Percentiles rank a stretch among this genome's conserved stretches.
These are phyloP conservation scores for Actinemys pallida DNA, from an alignment of 2,113 vertebrate genomes.

Conservation along the genomic window DNA sequence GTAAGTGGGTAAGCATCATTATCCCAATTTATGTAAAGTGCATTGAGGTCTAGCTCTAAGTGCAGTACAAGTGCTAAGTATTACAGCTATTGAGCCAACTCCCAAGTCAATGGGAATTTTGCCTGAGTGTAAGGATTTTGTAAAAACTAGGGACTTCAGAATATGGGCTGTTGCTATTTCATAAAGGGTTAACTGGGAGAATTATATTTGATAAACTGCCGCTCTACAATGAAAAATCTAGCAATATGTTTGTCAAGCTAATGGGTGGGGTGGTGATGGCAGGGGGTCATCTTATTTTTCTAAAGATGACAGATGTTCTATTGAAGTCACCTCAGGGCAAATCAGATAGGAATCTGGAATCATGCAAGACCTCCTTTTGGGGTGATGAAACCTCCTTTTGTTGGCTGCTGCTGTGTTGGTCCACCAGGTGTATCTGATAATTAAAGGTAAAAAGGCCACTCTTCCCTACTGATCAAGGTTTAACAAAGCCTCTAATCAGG, in stretches of 20 bases:
- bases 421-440: slow-evolving; percentile 29
- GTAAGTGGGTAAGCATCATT: background rate
- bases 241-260: slow-evolving; percentile 36
- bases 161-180: background rate
- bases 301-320: slow-evolving; percentile 42
- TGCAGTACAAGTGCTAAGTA: background rate
- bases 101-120: background rate
- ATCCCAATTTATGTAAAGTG: background rate
- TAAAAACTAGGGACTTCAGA: background rate
- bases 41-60: background rate
- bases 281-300: background rate
- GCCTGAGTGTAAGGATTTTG: background rate
- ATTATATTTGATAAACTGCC: background rate
- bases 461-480: background rate
- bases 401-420: slow-evolving; percentile 23
- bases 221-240: background rate
- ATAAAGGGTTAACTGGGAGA: background rate
- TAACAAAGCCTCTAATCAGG: slow-evolving; percentile 45
- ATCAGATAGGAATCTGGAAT: slow-evolving; percentile 55
- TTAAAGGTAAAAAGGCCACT: slow-evolving; percentile 18
- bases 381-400: slow-evolving; percentile 46
- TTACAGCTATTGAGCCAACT: background rate
- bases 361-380: background rate
- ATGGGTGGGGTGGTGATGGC: background rate
- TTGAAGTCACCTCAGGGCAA: background rate